Evolutionary conservation across 2,888 invertebrate genomes (phyloP).

Genomic region (Leptinotarsa tumamoca): DNA sequence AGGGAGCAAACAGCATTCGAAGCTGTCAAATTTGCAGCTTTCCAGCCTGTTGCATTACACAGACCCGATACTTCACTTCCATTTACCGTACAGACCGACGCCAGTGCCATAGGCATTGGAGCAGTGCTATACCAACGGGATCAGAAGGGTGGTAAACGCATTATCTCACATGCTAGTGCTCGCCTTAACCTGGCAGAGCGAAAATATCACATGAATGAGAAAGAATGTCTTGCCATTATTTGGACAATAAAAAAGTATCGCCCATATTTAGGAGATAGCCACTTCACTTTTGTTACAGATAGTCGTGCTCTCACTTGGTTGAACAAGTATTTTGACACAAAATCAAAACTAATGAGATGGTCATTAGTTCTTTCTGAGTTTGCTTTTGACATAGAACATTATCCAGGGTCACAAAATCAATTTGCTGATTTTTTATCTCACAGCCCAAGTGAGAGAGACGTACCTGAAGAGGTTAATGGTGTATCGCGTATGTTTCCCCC

Average conservation of each 20-base stretch:
- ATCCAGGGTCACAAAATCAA: background rate
- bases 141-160: background rate
- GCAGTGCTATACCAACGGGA: background rate
- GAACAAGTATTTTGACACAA: conserved; percentile 25
- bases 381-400: conserved; percentile 3
- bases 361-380: conserved; percentile 37
- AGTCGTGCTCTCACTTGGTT: background rate
- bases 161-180: conserved; percentile 9
- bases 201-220: conserved; percentile 40
- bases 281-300: conserved; percentile 40
- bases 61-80: background rate
- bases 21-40: background rate
- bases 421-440: background rate
- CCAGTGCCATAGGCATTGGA: background rate
- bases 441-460: background rate
- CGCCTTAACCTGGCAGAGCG: background rate
- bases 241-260: conserved; percentile 29
- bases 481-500: no score
- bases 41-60: background rate
- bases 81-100: conserved; percentile 9
- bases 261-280: conserved; percentile 33
- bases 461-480: no score
- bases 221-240: conserved; percentile 40
- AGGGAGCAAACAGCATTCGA: background rate
- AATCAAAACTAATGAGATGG: conserved; percentile 36